phyloP scores from a whole-genome alignment of 2,888 invertebrate genomes.

The Hydraecia micacea region DNA sequence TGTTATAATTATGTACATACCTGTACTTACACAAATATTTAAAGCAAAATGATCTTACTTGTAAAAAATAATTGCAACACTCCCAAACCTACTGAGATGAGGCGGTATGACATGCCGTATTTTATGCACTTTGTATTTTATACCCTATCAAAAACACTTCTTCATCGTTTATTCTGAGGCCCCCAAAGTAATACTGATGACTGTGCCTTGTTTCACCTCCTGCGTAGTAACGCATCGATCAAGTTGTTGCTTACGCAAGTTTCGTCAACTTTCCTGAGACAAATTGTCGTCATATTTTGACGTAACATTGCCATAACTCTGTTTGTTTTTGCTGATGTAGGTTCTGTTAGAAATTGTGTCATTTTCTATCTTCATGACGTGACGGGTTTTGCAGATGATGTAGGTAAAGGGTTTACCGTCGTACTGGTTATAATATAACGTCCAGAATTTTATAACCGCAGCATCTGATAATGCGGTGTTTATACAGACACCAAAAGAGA shows the following conservation, averaged over 20 bases:
- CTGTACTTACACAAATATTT: no score
- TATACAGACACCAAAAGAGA: background rate
- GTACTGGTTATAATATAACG: background rate
- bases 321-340: conserved; percentile 58
- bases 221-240: conserved; percentile 76
- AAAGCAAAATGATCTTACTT: no score
- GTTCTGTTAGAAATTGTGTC: conserved; percentile 31
- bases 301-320: conserved; percentile 51
- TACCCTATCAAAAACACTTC: background rate
- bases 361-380: conserved; percentile 20
- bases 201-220: conserved; percentile 73
- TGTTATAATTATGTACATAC: no score
- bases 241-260: conserved; percentile 50
- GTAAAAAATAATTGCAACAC: no score
- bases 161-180: conserved; percentile 58
- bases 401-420: conserved; percentile 18
- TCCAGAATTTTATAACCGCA: background rate
- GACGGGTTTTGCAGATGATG: conserved; percentile 17
- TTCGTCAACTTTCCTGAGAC: conserved; percentile 52
- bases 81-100: background rate
- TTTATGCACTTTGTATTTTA: background rate
- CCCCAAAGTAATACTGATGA: conserved; percentile 65
- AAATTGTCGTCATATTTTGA: conserved; percentile 55
- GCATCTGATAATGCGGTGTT: background rate
- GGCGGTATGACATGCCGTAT: background rate